Percentiles rank a stretch among this genome's conserved stretches.
phyloP scores from a whole-genome alignment of 1,140 invertebrate species.

The Macrostomum lignano region DNA sequence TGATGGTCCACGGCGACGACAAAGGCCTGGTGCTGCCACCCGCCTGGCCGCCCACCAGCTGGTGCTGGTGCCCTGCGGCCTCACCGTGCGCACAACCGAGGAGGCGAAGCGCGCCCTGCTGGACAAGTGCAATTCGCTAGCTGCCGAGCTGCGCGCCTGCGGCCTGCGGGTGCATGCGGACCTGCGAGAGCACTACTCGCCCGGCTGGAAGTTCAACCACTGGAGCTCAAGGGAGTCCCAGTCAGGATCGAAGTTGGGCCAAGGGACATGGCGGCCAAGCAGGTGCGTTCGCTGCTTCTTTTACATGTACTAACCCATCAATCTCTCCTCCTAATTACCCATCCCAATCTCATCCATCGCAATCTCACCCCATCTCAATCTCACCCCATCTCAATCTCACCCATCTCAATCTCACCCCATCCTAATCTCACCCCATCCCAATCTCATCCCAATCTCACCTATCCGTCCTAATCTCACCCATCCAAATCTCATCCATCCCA shows the following conservation, averaged over 20 bases:
- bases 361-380: too few species aligned
- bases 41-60: constrained; percentile 46
- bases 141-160: constrained; percentile 11
- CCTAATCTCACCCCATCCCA: too few species aligned
- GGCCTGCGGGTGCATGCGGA: constrained; percentile 41
- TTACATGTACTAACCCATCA: too few species aligned
- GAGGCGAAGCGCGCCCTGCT: constrained; percentile 41
- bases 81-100: constrained; percentile 47
- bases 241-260: constrained; percentile 77
- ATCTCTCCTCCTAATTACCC: too few species aligned
- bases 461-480: too few species aligned
- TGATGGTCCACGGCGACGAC: constrained; percentile 88
- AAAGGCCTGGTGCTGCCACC: constrained; percentile 80
- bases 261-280: constrained; percentile 45
- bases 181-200: constrained; percentile 73
- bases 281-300: too few species aligned
- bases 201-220: constrained; percentile 99
- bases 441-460: too few species aligned
- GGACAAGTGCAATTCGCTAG: constrained; percentile 39
- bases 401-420: too few species aligned
- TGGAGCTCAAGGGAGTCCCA: constrained; percentile 93
- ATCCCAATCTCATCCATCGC: too few species aligned
- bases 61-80: constrained; percentile 78
- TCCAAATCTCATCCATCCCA: too few species aligned
- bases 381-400: too few species aligned